Evolutionary conservation across 2,113 vertebrate species (phyloP), one percentile per base, ranked within the genome.

Genomic region (Mormoops blainvillei): DNA sequence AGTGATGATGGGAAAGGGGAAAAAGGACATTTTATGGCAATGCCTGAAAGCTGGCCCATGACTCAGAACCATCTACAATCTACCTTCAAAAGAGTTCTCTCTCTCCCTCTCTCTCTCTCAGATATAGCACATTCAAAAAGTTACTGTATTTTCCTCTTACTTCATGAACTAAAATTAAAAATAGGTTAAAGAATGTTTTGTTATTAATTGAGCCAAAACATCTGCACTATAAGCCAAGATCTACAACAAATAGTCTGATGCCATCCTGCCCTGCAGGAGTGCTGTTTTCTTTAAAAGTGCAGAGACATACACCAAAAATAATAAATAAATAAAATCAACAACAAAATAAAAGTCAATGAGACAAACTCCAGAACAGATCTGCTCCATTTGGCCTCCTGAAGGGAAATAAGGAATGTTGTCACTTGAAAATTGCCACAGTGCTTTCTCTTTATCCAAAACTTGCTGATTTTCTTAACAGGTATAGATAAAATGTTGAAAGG

Each of bases 101-200:
- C 20, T 71, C 48, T 38, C 36, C 52, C 33, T 33, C 26, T 86
- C 36, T 4, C 14, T 74, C 54, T 76, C 63, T 56, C 24, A 61
- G 28, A 61, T 61, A 28, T 12, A 71, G 41, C 10, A 41, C 76
- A 93, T 65, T 77, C 7, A 77, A 80, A 95, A 82, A 48, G 1
- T 45, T 89, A 22, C 26, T 84, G 13, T 81, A 61, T 91, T 92
- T 91, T 90, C 76, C 81, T 77, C 81, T 78, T 78, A 74, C 87
- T 95, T 96, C 65, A 43, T 87, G 56, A 89, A 83, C 73, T 93
- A 87, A 93, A 94, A 93, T 96, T 89, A 87, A 97, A 96, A 94
- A 76, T 95, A 81, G 22, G 74, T 61, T 85, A 91, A 87, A 91
- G 52, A 96, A 95, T 36, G 36, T 18, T 54, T 81, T 95, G 38